Base-by-base conservation (phyloP, 64 coral and sea anemone genomes). In the Astreopora myriophthalma region DNA sequence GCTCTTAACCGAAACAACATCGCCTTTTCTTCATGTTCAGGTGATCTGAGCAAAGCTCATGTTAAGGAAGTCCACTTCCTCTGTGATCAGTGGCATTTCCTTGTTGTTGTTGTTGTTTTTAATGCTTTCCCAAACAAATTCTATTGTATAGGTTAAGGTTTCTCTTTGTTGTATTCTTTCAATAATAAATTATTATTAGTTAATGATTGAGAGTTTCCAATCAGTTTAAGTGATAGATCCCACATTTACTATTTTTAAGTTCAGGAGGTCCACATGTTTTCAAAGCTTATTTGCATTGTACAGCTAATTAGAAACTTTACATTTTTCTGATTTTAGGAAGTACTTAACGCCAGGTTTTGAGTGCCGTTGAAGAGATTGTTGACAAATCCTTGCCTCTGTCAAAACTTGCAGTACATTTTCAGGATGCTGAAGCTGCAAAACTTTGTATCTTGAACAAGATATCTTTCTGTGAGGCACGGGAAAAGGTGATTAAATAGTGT, bases 21-120 rank as follows among this genome's bases (percentile, higher is more conserved):
- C 24, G 9, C 68, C 23, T 64, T 87, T 5, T 26, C 64, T 48
- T 86, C 84, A 32, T 71, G 64, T 49, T 86, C 84, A 86, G 84
- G 62, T 86, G 19, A 86, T 22, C 11, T 32, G 75, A 36, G 22
- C 19, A 84, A 29, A 24, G 25, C 40, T 44, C 40, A 44, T 44
- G 40, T 44, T 5, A 44, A 44, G 40, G 40, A 44, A 5, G 40
- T 44, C 40, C 40, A 44, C 40, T 44, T 44, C 6, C 40, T 6
- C 3, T 44, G 40, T 44, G 40, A 44, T 58, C 22, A 40, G 34
- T 34, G 23, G 10, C 60, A 28, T 2, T 63, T n/a, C 34, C 34
- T 28, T 32, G 48, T 58, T 84, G 4, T 34, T 34, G 17, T 61
- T 31, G 24, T 17, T 84, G 5, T 84, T 65, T 57, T 29, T 9